A percentile compares a stretch with the other conserved stretches of the same genome.
These are phyloP conservation scores for Cerceris rybyensis DNA, from an alignment of 2,888 invertebrate genomes.

Conservation along the genomic window DNA sequence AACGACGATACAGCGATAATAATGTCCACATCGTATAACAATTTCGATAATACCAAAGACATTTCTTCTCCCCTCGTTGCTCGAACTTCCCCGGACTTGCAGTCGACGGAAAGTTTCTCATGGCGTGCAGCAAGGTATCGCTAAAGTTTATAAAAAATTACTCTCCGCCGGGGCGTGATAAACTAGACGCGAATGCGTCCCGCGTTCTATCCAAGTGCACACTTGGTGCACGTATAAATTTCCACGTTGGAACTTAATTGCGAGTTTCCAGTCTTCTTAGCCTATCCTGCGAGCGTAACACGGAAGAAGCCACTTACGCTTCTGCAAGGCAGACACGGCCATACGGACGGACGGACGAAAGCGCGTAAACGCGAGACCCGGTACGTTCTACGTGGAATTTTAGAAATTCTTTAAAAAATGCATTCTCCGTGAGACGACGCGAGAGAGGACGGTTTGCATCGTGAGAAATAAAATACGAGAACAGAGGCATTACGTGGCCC, in stretches of 20 bases:
- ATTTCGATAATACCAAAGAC: too few species aligned
- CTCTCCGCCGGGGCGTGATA: conserved; percentile 14
- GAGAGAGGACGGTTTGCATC: too few species aligned
- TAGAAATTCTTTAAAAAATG: conserved; percentile 27
- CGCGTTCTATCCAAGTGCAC: background rate
- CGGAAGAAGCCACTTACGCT: background rate
- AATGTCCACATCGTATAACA: too few species aligned
- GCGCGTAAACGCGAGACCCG: too few species aligned
- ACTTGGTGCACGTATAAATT: conserved; percentile 23
- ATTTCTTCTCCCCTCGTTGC: too few species aligned
- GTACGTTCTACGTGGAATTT: background rate
- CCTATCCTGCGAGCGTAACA: background rate
- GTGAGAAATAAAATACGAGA: background rate
- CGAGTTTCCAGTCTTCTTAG: background rate
- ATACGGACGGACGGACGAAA: background rate
- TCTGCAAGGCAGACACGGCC: background rate
- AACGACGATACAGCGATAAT: too few species aligned
- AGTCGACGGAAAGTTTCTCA: conserved; percentile 28
- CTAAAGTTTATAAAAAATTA: conserved; percentile 42
- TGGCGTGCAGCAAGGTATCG: conserved; percentile 13
- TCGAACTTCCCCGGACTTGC: background rate
- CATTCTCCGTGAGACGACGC: conserved; percentile 8
- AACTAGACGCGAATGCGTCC: background rate
- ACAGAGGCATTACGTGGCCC: background rate
- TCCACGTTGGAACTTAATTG: conserved; percentile 3